A percentile compares a stretch with the other conserved stretches of the same genome.
These are phyloP conservation scores for Labeo catla DNA, from an alignment of 2,113 vertebrate genomes.

Conservation along the genomic window DNA sequence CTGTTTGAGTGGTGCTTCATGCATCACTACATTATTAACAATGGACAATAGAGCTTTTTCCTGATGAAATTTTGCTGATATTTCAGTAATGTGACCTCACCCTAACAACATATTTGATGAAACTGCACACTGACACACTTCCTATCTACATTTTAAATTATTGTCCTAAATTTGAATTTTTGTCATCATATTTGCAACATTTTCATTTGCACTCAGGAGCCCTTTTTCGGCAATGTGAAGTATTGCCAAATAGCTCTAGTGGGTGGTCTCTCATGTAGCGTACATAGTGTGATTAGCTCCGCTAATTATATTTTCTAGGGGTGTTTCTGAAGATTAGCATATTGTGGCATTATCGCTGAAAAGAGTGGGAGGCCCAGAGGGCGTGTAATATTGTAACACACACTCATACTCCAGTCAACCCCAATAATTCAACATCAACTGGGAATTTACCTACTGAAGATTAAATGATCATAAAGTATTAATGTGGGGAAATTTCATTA, in stretches of 20 bases:
- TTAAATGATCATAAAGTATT: slow-evolving; percentile 75
- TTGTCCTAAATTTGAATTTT: background rate
- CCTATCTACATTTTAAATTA: background rate
- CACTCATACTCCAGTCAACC: slow-evolving; percentile 80
- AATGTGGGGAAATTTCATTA: slow-evolving; percentile 73
- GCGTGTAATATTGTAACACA: slow-evolving; percentile 82
- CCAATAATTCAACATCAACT: slow-evolving; percentile 86
- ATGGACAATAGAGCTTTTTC: background rate
- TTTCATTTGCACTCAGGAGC: slow-evolving; percentile 5
- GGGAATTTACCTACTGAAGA: slow-evolving; percentile 89
- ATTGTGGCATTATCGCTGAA: slow-evolving; percentile 64
- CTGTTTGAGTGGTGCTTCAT: background rate
- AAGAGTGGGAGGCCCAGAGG: slow-evolving; percentile 80
- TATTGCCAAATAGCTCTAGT: slow-evolving; percentile 16
- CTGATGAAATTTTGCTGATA: background rate
- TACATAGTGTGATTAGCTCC: background rate
- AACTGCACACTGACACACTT: background rate
- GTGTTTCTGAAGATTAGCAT: slow-evolving; percentile 59
- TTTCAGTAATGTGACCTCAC: background rate
- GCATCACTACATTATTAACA: background rate
- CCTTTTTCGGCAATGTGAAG: background rate
- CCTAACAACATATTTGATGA: background rate
- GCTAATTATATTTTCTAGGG: slow-evolving; percentile 10
- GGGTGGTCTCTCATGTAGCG: background rate
- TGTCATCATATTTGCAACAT: background rate